A percentile compares a stretch with the other conserved stretches of the same genome.
Conservation (phyloP, 2,888 invertebrate species). For the Myathropa florea region DNA sequence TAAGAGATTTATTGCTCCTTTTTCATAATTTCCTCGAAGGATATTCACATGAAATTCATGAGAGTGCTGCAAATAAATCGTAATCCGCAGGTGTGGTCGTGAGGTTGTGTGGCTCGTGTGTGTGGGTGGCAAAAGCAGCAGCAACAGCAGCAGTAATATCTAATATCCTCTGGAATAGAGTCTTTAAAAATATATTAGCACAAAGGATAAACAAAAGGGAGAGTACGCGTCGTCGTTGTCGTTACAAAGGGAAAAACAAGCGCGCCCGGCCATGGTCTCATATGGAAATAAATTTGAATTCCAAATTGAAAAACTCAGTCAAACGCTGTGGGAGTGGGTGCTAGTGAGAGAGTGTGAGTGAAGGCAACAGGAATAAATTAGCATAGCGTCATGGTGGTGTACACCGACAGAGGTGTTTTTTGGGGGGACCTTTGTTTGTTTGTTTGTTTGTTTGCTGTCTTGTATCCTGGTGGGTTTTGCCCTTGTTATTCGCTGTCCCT, state of each 20-base stretch:
- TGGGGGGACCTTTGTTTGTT: constrained; percentile 43
- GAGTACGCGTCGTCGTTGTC: background rate
- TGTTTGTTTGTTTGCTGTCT: constrained; percentile 44
- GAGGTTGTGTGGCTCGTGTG: background rate
- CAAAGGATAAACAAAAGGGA: constrained; percentile 55
- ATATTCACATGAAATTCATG: constrained; percentile 63
- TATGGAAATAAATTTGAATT: constrained; percentile 70
- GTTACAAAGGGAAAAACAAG: constrained; percentile 35
- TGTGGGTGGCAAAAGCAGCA: background rate
- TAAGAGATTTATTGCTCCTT: constrained; percentile 57
- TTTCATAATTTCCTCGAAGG: constrained; percentile 52
- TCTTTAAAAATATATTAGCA: constrained; percentile 69
- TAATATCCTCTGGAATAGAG: constrained; percentile 57
- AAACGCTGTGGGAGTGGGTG: background rate
- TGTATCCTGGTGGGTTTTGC: constrained; percentile 39
- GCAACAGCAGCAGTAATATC: background rate
- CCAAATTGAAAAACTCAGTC: constrained; percentile 61
- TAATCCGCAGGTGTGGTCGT: constrained; percentile 59
- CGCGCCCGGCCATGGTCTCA: constrained; percentile 41
- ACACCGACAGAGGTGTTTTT: constrained; percentile 26
- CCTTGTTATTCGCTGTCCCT: constrained; percentile 8
- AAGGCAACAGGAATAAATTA: constrained; percentile 51
- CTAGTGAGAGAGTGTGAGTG: background rate
- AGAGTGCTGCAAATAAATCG: constrained; percentile 54
- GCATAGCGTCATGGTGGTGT: constrained; percentile 47